Evolutionary conservation across 2,888 invertebrate genomes (phyloP).

Genomic region (Drosophila lacicola): DNA sequence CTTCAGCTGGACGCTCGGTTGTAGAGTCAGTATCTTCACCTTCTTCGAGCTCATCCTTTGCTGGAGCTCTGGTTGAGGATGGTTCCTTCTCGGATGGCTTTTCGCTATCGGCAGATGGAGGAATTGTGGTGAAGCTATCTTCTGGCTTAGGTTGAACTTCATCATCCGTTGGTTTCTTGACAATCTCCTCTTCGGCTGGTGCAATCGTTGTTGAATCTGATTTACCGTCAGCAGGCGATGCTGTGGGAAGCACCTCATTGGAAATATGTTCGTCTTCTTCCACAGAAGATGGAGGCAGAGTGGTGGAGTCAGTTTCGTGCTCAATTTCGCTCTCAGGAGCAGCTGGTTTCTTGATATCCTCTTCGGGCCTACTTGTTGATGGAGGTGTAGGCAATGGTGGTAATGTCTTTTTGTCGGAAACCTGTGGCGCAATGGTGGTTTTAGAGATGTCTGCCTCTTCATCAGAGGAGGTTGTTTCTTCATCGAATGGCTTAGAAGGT

Average conservation of each 20-base stretch:
- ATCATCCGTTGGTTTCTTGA: conserved; percentile 22
- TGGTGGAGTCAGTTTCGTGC: conserved; percentile 24
- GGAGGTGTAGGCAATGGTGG: conserved; percentile 22
- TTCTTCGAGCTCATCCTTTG: conserved; percentile 33
- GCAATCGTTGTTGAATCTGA: conserved; percentile 38
- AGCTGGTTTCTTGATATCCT: conserved; percentile 16
- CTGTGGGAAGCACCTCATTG: conserved; percentile 21
- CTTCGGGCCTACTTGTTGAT: conserved; percentile 11
- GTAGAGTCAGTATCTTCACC: conserved; percentile 36
- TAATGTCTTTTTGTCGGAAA: conserved; percentile 18
- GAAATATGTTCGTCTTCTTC: conserved; percentile 23
- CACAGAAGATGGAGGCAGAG: conserved; percentile 39
- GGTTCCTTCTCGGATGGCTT: conserved; percentile 37
- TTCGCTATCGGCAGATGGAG: conserved; percentile 22
- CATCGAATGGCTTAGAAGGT: conserved; percentile 34
- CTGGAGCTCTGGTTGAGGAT: conserved; percentile 30
- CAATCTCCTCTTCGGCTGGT: conserved; percentile 36
- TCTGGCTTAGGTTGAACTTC: conserved; percentile 36
- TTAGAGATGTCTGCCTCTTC: conserved; percentile 24
- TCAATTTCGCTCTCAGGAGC: conserved; percentile 28
- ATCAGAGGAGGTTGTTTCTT: conserved; percentile 38
- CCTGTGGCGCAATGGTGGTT: conserved; percentile 42
- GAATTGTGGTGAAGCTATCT: conserved; percentile 28
- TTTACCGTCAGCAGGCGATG: conserved; percentile 32
- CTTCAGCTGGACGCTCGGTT: conserved; percentile 37